Evolutionary conservation across 2,888 invertebrate species (phyloP).

Genomic region (Shargacucullia verbasci): DNA sequence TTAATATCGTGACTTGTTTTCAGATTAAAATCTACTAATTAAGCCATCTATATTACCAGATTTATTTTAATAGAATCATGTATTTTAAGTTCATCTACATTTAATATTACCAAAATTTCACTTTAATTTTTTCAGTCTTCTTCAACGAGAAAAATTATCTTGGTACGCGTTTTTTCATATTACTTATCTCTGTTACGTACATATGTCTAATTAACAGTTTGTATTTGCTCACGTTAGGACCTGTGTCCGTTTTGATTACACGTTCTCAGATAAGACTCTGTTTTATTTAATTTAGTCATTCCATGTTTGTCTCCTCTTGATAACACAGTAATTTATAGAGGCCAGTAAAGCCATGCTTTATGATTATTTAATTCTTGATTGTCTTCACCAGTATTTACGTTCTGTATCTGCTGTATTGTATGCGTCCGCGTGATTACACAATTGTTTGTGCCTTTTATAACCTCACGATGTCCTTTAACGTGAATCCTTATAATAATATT

Average conservation of each 20-base stretch:
- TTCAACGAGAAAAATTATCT: constrained; percentile 16
- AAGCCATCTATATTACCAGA: constrained; percentile 25
- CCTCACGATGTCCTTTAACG: constrained; percentile 70
- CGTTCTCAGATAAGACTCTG: constrained; percentile 77
- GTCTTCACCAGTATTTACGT: constrained; percentile 75
- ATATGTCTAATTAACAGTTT: constrained; percentile 49
- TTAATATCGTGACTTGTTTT: constrained; percentile 39
- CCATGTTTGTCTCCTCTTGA: constrained; percentile 76
- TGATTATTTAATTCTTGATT: constrained; percentile 83
- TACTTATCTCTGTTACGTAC: constrained; percentile 43
- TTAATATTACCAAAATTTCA: background rate
- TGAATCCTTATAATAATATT: constrained; percentile 67
- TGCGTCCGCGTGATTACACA: constrained; percentile 75
- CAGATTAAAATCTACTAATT: constrained; percentile 38
- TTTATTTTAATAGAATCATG: background rate
- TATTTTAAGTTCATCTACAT: background rate
- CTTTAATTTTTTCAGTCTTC: constrained; percentile 10
- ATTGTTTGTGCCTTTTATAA: constrained; percentile 59
- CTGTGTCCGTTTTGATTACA: constrained; percentile 83
- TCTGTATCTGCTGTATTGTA: constrained; percentile 63
- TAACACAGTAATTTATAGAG: constrained; percentile 83
- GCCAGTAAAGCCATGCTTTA: constrained; percentile 82
- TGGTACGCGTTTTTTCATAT: constrained; percentile 30
- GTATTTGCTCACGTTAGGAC: constrained; percentile 65
- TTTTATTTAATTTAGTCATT: constrained; percentile 81